A percentile compares a stretch with the other conserved stretches of the same genome.
These are phyloP conservation scores for Chiridota heheva DNA, from an alignment of 35 echinoderm and acorn worm genomes.

Conservation along the genomic window DNA sequence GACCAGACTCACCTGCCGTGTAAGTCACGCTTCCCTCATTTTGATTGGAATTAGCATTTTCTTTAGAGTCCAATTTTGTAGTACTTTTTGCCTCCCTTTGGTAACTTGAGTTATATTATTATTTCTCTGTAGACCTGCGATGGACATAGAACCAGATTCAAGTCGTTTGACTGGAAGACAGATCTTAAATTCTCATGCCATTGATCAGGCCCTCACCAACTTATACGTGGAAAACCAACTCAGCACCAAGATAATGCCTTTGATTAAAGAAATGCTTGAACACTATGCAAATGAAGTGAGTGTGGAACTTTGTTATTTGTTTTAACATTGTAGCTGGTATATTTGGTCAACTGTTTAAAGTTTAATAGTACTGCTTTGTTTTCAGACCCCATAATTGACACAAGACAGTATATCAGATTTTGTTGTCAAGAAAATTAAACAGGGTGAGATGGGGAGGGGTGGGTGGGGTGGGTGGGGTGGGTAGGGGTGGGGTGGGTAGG, in stretches of 20 bases:
- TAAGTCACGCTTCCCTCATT: slow-evolving; percentile 20
- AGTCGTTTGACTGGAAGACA: not conserved
- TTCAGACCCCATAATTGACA: too few relatives aligned
- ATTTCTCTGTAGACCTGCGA: too few relatives aligned
- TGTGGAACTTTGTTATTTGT: too few relatives aligned
- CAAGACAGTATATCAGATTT: too few relatives aligned
- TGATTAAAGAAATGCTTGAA: slow-evolving; percentile 77
- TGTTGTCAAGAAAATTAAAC: too few relatives aligned
- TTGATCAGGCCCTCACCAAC: slow-evolving; percentile 57
- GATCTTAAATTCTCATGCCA: slow-evolving; percentile 41
- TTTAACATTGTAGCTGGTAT: too few relatives aligned
- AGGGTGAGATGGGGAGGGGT: too few relatives aligned
- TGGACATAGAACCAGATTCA: not conserved
- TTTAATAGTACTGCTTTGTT: too few relatives aligned
- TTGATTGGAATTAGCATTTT: not conserved
- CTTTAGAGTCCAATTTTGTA: not conserved
- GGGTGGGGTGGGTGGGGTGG: too few relatives aligned
- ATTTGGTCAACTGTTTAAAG: too few relatives aligned
- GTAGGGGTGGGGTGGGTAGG: too few relatives aligned
- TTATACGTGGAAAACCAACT: slow-evolving; percentile 57
- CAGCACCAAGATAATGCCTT: slow-evolving; percentile 68
- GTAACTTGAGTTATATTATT: too few relatives aligned
- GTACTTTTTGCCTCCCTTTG: not conserved
- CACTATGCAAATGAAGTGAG: slow-evolving; percentile 89
- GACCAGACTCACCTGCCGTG: slow-evolving; percentile 64